A percentile compares a stretch with the other conserved stretches of the same genome.
Evolutionary conservation across 2,113 vertebrate genomes (phyloP).

Genomic region (Myanophis thanlyinensis): DNA sequence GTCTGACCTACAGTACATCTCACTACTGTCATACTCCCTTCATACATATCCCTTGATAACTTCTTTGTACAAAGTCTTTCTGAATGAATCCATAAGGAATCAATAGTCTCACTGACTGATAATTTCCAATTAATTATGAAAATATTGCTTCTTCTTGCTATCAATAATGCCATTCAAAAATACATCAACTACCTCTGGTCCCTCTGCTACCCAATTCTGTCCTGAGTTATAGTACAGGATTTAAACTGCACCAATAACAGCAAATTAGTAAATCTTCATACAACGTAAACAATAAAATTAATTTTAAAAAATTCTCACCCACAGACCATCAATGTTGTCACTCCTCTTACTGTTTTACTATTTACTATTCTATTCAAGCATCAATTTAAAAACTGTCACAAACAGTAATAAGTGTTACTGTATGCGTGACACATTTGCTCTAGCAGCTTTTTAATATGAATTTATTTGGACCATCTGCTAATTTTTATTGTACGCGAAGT

Average conservation of each 20-base stretch:
- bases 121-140: slow-evolving; percentile 33
- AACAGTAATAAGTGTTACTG: slow-evolving; percentile 51
- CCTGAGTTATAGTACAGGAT: slow-evolving; percentile 10
- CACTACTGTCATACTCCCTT: too few species aligned
- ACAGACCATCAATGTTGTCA: slow-evolving; percentile 44
- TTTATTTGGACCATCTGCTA: background rate
- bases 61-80: background rate
- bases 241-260: slow-evolving; percentile 43
- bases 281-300: slow-evolving; percentile 37
- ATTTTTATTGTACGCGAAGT: background rate
- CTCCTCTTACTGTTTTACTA: slow-evolving; percentile 44
- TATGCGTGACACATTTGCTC: slow-evolving; percentile 43
- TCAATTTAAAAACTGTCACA: slow-evolving; percentile 17
- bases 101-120: background rate
- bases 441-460: slow-evolving; percentile 37
- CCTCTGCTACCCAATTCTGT: slow-evolving; percentile 39
- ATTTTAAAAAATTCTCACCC: slow-evolving; percentile 24
- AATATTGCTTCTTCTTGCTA: slow-evolving; percentile 30
- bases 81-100: slow-evolving; percentile 17
- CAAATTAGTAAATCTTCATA: slow-evolving; percentile 31
- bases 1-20: too few species aligned
- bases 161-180: slow-evolving; percentile 30
- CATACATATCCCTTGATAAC: background rate
- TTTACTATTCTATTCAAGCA: slow-evolving; percentile 48
- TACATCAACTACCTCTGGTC: slow-evolving; percentile 25